Percentiles rank a stretch among this genome's conserved stretches.
Evolutionary conservation across 2,113 vertebrate species (phyloP).

Genomic region (Gasterosteus nipponicus): DNA sequence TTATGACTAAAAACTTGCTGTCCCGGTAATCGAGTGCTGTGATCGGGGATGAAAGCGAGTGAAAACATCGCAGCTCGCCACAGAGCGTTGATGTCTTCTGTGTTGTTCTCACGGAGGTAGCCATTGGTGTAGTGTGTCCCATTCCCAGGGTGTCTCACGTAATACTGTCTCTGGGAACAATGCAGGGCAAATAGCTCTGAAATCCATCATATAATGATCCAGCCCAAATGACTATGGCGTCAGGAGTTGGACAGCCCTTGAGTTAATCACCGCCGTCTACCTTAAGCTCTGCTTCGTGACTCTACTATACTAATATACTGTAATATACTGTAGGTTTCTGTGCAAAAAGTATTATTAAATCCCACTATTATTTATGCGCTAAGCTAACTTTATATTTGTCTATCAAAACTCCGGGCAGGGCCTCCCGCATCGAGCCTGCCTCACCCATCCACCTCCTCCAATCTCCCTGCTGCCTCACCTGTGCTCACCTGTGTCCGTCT

Average conservation of each 20-base stretch:
- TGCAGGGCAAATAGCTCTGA: conserved; percentile 82
- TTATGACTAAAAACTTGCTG: background rate
- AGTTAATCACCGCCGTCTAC: conserved; percentile 71
- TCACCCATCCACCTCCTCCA: conserved; percentile 8
- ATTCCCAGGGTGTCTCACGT: conserved; percentile 81
- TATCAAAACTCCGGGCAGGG: conserved; percentile 1
- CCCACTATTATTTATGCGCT: too few species aligned
- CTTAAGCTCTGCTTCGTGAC: conserved; percentile 63
- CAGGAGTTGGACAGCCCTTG: conserved; percentile 62
- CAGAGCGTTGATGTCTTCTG: conserved; percentile 41
- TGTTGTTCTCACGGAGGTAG: conserved; percentile 81
- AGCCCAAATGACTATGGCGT: conserved; percentile 71
- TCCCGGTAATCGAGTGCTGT: background rate
- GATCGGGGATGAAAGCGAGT: background rate
- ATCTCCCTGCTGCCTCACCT: conserved; percentile 56
- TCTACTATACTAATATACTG: too few species aligned
- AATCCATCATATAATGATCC: conserved; percentile 86
- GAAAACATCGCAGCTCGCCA: conserved; percentile 29
- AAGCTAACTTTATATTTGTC: conserved; percentile 8
- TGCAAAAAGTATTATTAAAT: background rate
- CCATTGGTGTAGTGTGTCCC: conserved; percentile 82
- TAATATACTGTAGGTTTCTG: background rate
- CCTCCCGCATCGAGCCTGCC: background rate
- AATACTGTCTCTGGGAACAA: conserved; percentile 82
- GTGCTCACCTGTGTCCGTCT: conserved; percentile 73